phyloP scores from a whole-genome alignment of 2,113 vertebrate species.

The Nycticryphes semicollaris region DNA sequence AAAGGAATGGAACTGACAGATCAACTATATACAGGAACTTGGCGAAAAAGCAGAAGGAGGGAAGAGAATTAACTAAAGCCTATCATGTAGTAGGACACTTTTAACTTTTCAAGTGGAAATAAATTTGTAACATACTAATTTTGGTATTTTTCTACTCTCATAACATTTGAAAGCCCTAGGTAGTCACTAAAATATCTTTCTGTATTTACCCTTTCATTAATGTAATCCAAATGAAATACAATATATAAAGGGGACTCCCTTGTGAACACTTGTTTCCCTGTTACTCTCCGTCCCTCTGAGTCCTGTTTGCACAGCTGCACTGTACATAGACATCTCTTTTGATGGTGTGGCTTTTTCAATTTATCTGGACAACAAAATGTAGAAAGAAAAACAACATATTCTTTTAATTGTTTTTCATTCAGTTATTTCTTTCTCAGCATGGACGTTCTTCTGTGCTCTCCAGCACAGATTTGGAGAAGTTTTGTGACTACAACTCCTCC shows the following conservation, averaged over 20 bases:
- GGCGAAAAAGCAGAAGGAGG: background rate
- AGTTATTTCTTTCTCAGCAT: background rate
- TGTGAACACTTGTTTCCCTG: background rate
- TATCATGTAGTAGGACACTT: background rate
- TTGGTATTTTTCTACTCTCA: background rate
- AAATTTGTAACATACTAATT: background rate
- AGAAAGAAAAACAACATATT: background rate
- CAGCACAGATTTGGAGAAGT: background rate
- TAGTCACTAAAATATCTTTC: background rate
- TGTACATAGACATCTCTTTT: background rate
- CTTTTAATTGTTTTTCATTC: background rate
- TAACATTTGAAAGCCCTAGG: background rate
- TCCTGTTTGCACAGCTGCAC: background rate
- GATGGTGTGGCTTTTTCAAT: background rate
- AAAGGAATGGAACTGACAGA: background rate
- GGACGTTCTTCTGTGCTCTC: background rate
- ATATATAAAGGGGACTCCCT: background rate
- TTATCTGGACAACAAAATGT: background rate
- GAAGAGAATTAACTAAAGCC: background rate
- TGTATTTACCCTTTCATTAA: background rate
- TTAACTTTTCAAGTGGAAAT: background rate
- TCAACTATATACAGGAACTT: background rate
- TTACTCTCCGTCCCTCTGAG: accelerated
- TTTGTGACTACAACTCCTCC: background rate
- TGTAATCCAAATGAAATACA: background rate